Base-by-base conservation (phyloP, 92 coral and sea anemone genomes). In the Galaxea fascicularis region DNA sequence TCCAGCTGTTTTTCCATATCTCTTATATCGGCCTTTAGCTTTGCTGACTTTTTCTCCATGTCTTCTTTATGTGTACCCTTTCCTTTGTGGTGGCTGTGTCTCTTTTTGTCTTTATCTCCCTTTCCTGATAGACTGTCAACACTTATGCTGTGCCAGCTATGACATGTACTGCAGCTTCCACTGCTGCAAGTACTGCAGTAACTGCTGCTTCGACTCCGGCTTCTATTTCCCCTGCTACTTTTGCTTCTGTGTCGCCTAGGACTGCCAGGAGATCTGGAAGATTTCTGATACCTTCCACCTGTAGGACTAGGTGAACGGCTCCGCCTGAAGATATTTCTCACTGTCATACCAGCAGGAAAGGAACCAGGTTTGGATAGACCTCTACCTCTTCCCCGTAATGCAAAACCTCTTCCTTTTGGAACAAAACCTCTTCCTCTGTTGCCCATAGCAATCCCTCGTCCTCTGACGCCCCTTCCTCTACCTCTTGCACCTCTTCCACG, bases 171-270 rank as follows among this genome's bases (percentile, higher is more conserved):
- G 31, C 89, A 73, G 85, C 93, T 88, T 31, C 86, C 79, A 68
- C 92, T 88, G 28, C 77, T 63, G 68, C 93, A 92, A 25, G 89
- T 84, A 54, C 95, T 89, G 52, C 87, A 87, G 71, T 85, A 81
- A 54, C 92, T 89, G 31, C 93, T 91, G 71, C 93, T 89, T 62
- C 85, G 80, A 31, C 93, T 88, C 27, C 88, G 66, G 60, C 95
- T 89, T 29, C 90, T 27, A 17, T 73, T 73, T 46, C 76, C 53
- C 3, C 78, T 77, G 18, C 87, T 78, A 45, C 74, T 65, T 29
- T 73, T 83, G 17, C 63, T 71, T 62, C 62, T 60, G 59, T 35
- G n/a, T 68, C 68, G 66, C 13, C 56, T 81, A 4, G 77, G 66
- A 41, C 77, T 68, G 4, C 67, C 44, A 12, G 85, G 69, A 49